phyloP scores from a whole-genome alignment of 2,888 invertebrate genomes.

The Griposia aprilina region DNA sequence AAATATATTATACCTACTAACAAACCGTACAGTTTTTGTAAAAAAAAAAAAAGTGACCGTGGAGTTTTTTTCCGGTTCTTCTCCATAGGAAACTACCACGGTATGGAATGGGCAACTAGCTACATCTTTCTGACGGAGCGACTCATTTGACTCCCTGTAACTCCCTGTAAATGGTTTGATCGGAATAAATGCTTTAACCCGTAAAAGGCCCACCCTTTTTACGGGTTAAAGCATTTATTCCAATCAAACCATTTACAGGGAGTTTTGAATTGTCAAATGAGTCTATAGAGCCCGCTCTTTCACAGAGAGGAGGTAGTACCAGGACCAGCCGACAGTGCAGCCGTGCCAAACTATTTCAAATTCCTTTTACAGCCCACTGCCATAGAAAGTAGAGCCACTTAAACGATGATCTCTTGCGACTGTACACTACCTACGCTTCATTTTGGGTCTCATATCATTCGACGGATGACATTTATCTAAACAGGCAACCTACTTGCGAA shows the following conservation, averaged over 20 bases:
- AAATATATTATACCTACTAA: too few relatives aligned
- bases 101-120: neutral
- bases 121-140: neutral
- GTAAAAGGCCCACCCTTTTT: neutral
- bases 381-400: neutral
- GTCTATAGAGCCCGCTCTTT: neutral
- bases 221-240: too few relatives aligned
- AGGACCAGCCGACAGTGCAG: neutral
- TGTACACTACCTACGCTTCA: conserved; percentile 10
- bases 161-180: neutral
- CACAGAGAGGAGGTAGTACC: too few relatives aligned
- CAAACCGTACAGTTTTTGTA: too few relatives aligned
- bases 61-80: too few relatives aligned
- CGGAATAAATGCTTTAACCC: neutral
- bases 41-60: too few relatives aligned
- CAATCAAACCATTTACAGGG: too few relatives aligned
- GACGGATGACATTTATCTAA: conserved; percentile 22
- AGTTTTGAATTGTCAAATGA: too few relatives aligned
- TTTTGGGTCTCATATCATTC: conserved; percentile 23
- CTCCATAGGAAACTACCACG: too few relatives aligned
- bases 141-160: neutral
- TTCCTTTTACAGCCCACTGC: neutral
- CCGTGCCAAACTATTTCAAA: neutral
- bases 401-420: conserved; percentile 6
- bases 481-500: conserved; percentile 12